Base-by-base conservation (phyloP, 2,888 invertebrate species). In the Anodontia alba region DNA sequence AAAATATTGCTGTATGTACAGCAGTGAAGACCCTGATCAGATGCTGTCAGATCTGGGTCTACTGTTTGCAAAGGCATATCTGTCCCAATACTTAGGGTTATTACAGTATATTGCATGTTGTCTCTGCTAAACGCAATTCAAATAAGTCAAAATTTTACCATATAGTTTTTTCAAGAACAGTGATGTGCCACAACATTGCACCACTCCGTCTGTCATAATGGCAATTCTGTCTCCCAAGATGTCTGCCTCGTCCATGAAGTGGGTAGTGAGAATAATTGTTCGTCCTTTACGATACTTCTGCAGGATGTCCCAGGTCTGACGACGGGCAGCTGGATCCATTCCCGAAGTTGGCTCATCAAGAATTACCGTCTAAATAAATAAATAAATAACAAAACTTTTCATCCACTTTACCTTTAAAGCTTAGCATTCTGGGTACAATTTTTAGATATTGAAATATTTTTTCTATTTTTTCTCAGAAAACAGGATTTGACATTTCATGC, bases 201-300 rank as follows among this genome's bases (percentile, higher is more conserved):
- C 94, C 62, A 96, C 96, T 0, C 98, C 98, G 70, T 96, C 96
- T 1, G 97, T 96, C 97, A 98, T 97, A 76, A 98, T 98, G 3
- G 97, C 98, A 86, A 98, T 97, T 43, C 97, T 95, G 94, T 98
- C 98, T 0, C 97, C 98, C 1, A 98, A 95, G 68, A 97, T 95
- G 94, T 98, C 98, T 0, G 98, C 98, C 95, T 98, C 98, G 91
- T 98, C 98, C 97, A 98, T 98, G 93, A 97, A 97, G 94, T 98
- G 94, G 17, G 94, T 94, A 26, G 97, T 97, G 77, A 98, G 94
- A 69, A 98, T 95, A 90, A 98, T 96, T 0, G 97, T 97, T 12
- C 97, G 96, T 54, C 96, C 97, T 95, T 94, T 93, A 57, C 95
- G 94, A 87, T 96, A 95, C 15, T 95, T 94, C 95, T 95, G 95